A percentile compares a stretch with the other conserved stretches of the same genome.
These are phyloP conservation scores for Pachydiplax longipennis DNA, from an alignment of 2,888 invertebrate genomes.

Conservation along the genomic window DNA sequence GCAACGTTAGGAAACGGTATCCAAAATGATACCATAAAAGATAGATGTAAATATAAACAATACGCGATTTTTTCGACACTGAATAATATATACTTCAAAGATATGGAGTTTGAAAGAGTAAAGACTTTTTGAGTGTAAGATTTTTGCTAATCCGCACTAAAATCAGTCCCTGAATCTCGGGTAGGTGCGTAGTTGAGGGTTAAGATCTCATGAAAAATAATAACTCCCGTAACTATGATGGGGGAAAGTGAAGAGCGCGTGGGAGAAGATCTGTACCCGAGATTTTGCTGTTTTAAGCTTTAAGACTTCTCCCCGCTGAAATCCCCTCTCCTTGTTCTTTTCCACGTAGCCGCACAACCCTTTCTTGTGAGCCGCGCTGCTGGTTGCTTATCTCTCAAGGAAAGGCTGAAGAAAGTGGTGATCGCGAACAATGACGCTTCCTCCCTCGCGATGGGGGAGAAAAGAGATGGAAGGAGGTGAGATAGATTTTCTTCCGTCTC, in stretches of 20 bases:
- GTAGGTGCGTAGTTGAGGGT: no score
- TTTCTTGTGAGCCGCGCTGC: constrained; percentile 10
- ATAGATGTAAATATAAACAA: no score
- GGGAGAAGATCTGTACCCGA: constrained; percentile 2
- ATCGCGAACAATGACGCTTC: constrained; percentile 27
- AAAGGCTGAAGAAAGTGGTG: background rate
- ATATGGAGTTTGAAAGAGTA: no score
- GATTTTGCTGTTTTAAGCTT: constrained; percentile 31
- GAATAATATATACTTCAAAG: no score
- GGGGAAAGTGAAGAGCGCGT: background rate
- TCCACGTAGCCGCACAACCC: background rate
- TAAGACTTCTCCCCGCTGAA: background rate
- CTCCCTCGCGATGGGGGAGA: background rate
- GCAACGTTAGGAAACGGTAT: no score
- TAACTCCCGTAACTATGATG: no score
- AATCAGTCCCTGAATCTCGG: no score
- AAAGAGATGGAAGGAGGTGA: background rate
- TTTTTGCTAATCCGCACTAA: no score
- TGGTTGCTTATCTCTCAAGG: constrained; percentile 32
- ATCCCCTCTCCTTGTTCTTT: background rate
- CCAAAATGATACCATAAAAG: no score
- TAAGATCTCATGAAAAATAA: no score
- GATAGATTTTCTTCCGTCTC: background rate
- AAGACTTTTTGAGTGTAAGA: no score
- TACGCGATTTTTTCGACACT: no score